A percentile compares a stretch with the other conserved stretches of the same genome.
These are phyloP conservation scores for Drosophila merina DNA, from an alignment of 2,888 invertebrate genomes.

Conservation along the genomic window DNA sequence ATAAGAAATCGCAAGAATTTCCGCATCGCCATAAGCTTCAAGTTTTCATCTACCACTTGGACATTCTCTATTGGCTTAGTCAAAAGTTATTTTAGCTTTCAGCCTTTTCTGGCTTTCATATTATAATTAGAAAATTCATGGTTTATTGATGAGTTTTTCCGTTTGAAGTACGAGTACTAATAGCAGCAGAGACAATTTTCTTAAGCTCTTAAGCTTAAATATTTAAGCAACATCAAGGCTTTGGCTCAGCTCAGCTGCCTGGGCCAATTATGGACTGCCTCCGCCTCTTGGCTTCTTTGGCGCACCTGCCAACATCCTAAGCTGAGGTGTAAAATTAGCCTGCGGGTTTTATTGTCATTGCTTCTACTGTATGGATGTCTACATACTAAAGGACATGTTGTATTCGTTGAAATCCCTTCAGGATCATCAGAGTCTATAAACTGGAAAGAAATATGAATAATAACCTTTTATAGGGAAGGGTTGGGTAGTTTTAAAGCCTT, in stretches of 20 bases:
- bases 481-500: too few relatives aligned
- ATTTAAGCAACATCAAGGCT: slow-evolving; percentile 52
- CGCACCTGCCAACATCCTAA: slow-evolving; percentile 37
- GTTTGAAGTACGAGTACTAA: slow-evolving; percentile 16
- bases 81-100: not conserved
- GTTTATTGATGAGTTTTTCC: slow-evolving; percentile 25
- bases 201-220: slow-evolving; percentile 57
- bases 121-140: slow-evolving; percentile 67
- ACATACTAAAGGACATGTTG: too few relatives aligned
- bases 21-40: slow-evolving; percentile 14
- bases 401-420: too few relatives aligned
- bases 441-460: too few relatives aligned
- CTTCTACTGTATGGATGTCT: too few relatives aligned
- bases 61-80: too few relatives aligned
- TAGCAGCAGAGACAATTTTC: slow-evolving; percentile 30
- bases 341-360: slow-evolving; percentile 60
- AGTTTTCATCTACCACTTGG: too few relatives aligned
- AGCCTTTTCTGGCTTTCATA: not conserved
- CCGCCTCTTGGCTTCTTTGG: not conserved
- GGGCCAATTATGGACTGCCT: slow-evolving; percentile 56
- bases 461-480: too few relatives aligned
- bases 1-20: slow-evolving; percentile 6
- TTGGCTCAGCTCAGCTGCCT: slow-evolving; percentile 22
- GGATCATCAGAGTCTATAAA: too few relatives aligned
- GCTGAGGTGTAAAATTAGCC: slow-evolving; percentile 70